Evolutionary conservation across 2,113 vertebrate species (phyloP).

Genomic region (Paralichthys olivaceus): DNA sequence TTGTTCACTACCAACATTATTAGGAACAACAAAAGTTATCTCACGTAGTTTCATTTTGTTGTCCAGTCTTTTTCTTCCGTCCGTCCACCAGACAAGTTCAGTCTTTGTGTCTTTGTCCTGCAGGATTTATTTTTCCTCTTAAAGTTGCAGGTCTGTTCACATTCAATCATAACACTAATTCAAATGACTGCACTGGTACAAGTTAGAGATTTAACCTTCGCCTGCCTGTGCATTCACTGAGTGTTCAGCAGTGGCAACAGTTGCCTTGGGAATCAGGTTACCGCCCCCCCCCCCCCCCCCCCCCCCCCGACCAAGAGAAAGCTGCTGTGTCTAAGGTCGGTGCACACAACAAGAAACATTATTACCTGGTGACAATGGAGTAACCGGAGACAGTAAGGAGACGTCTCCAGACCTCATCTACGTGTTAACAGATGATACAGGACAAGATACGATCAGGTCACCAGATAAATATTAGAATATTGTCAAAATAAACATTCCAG

Average conservation of each 20-base stretch:
- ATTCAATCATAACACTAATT: constrained; percentile 15
- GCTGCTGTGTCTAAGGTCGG: constrained; percentile 2
- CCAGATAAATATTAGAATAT: too few relatives aligned
- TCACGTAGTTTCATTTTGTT: constrained; percentile 75
- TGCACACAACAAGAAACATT: constrained; percentile 37
- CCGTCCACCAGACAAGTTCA: background rate
- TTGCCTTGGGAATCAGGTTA: constrained; percentile 72
- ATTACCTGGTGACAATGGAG: constrained; percentile 34
- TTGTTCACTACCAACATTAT: background rate
- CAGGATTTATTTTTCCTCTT: constrained; percentile 5
- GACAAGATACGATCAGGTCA: too few relatives aligned
- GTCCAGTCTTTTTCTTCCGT: constrained; percentile 21
- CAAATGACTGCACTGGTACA: constrained; percentile 3
- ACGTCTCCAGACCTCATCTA: too few relatives aligned
- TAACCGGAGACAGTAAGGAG: constrained; percentile 13
- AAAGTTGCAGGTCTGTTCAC: background rate
- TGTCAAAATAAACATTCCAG: too few relatives aligned
- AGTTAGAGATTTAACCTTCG: constrained; percentile 53
- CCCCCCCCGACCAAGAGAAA: constrained; percentile 37
- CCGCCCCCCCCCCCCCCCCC: too few relatives aligned
- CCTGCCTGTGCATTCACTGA: constrained; percentile 31
- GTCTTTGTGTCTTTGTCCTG: constrained; percentile 9
- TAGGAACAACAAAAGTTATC: constrained; percentile 8
- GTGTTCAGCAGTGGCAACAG: constrained; percentile 69
- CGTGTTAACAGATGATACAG: too few relatives aligned